Percentiles rank a stretch among this genome's conserved stretches.
These are phyloP conservation scores for Microtus richardsoni DNA, from an alignment of 2,113 vertebrate species.

Conservation along the genomic window DNA sequence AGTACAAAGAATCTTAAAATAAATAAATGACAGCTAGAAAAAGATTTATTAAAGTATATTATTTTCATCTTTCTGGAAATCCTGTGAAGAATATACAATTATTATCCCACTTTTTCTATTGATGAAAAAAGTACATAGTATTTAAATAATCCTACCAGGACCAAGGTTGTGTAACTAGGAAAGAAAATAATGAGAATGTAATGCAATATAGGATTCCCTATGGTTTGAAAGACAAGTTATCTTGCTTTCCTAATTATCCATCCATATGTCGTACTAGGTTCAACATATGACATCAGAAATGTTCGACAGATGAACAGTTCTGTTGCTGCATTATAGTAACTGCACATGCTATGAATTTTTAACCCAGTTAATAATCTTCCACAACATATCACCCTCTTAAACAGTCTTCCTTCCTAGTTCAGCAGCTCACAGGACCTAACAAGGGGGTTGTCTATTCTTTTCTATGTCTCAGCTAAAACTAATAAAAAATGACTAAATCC, in stretches of 20 bases:
- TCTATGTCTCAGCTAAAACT: not conserved
- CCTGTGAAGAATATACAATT: not conserved
- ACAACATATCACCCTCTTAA: not conserved
- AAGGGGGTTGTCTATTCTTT: not conserved
- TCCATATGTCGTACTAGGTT: not conserved
- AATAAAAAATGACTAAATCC: not conserved
- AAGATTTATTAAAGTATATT: conserved; percentile 13
- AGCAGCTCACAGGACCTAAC: not conserved
- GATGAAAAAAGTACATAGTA: not conserved
- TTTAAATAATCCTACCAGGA: not conserved
- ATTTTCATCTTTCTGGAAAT: conserved; percentile 55
- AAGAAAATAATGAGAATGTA: not conserved
- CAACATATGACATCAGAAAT: not conserved
- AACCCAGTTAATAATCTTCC: conserved; percentile 23
- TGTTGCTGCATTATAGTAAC: not conserved
- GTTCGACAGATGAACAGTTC: not conserved
- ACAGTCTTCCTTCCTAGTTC: conserved; percentile 25
- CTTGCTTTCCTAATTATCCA: not conserved
- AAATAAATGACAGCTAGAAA: not conserved
- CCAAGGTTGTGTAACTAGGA: not conserved
- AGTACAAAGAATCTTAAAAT: not conserved
- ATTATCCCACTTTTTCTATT: not conserved
- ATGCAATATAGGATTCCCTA: not conserved
- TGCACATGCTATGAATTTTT: conserved; percentile 8
- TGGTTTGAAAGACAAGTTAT: not conserved